Evolutionary conservation across 2,797 vertebrate genomes (phyloP).

Genomic region (Microchirus variegatus): DNA sequence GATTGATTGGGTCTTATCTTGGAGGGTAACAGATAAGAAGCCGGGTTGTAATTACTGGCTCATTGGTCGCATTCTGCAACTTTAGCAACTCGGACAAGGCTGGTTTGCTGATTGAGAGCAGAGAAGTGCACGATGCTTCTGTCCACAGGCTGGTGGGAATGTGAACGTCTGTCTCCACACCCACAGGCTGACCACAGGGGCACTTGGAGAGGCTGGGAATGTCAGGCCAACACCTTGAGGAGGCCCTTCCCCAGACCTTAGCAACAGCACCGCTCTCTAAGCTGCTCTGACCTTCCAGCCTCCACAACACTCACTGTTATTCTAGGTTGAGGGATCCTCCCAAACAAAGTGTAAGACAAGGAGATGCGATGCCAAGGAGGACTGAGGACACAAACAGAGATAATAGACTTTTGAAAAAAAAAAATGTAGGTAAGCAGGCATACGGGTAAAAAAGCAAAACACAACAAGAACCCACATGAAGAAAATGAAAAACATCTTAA

Average conservation of each 20-base stretch:
- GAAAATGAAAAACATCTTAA: conserved; percentile 12
- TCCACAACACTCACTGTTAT: conserved; percentile 72
- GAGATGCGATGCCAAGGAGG: conserved; percentile 23
- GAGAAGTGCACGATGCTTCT: conserved; percentile 54
- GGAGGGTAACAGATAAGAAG: conserved; percentile 23
- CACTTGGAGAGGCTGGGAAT: conserved; percentile 68
- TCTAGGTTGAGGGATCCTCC: conserved; percentile 62
- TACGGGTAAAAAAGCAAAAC: conserved; percentile 7
- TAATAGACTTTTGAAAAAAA: conserved; percentile 12
- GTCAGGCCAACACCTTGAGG: conserved; percentile 74
- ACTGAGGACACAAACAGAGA: conserved; percentile 10
- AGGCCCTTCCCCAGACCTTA: conserved; percentile 65
- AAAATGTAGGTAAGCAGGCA: conserved; percentile 2
- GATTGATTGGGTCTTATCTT: conserved; percentile 35
- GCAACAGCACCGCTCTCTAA: conserved; percentile 66
- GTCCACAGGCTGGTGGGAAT: conserved; percentile 64
- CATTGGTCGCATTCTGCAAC: conserved; percentile 39
- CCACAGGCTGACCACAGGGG: conserved; percentile 79
- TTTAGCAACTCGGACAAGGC: conserved; percentile 8
- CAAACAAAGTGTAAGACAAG: conserved; percentile 48
- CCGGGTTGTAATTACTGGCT: conserved; percentile 35
- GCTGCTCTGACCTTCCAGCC: conserved; percentile 59
- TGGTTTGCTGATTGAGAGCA: conserved; percentile 31
- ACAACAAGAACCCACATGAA: not conserved
- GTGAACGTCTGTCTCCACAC: conserved; percentile 76